phyloP scores from a whole-genome alignment of 1,140 invertebrate species.

The Rhizoglyphus robini region DNA sequence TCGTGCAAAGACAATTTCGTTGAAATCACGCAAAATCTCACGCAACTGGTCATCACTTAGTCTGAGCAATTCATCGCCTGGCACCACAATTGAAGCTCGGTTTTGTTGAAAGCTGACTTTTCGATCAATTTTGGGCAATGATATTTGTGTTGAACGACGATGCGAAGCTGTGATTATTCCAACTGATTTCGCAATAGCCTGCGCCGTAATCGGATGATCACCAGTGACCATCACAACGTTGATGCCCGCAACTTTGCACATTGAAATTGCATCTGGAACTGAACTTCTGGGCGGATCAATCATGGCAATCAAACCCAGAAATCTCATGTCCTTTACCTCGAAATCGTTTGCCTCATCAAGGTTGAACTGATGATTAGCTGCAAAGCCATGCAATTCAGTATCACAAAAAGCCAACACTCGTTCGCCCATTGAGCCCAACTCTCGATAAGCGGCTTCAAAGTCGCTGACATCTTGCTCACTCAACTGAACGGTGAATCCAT shows the following conservation, averaged over 20 bases:
- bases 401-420: constrained; percentile 41
- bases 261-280: constrained; percentile 31
- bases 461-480: constrained; percentile 36
- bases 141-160: neutral
- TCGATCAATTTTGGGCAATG: constrained; percentile 26
- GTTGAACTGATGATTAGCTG: constrained; percentile 32
- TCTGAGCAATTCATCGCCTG: constrained; percentile 50
- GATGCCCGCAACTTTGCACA: constrained; percentile 31
- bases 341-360: constrained; percentile 42
- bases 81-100: constrained; percentile 49
- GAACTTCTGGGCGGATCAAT: constrained; percentile 31
- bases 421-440: constrained; percentile 33
- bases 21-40: constrained; percentile 43
- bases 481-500: constrained; percentile 32
- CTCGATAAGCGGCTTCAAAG: constrained; percentile 40
- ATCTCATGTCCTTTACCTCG: constrained; percentile 31
- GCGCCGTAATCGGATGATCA: constrained; percentile 29
- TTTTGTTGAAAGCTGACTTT: constrained; percentile 34
- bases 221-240: constrained; percentile 29
- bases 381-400: constrained; percentile 36
- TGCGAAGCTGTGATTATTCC: constrained; percentile 33
- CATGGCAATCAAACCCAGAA: constrained; percentile 36
- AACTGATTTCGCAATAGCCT: constrained; percentile 42
- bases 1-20: constrained; percentile 85
- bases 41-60: constrained; percentile 46